These are phyloP conservation scores for Drosophila murphyi DNA, from an alignment of 1,140 invertebrate genomes.

Conservation along the genomic window DNA sequence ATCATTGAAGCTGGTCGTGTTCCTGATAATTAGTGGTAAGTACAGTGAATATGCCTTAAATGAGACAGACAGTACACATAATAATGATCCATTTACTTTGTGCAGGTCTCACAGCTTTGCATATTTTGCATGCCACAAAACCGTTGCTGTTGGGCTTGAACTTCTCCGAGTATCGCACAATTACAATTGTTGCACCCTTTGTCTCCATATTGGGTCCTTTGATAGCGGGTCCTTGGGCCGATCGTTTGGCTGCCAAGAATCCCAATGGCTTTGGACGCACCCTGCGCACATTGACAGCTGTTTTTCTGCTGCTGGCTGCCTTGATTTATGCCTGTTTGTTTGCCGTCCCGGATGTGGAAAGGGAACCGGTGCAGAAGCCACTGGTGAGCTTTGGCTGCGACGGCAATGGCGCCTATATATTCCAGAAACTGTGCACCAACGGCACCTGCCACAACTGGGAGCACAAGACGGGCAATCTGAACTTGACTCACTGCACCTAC, in stretches of 20 bases:
- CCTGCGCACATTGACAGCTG: constrained; percentile 88
- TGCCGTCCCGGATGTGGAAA: constrained; percentile 87
- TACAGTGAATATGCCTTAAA: constrained; percentile 1
- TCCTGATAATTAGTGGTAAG: constrained; percentile 80
- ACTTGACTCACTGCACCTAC: constrained; percentile 86
- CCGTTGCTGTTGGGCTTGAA: constrained; percentile 89
- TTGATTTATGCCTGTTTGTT: constrained; percentile 89
- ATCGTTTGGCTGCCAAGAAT: constrained; percentile 85
- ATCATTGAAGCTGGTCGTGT: constrained; percentile 76
- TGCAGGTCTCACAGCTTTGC: constrained; percentile 90
- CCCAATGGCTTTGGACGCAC: constrained; percentile 70
- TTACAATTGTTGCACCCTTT: constrained; percentile 90
- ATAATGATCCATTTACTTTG: background rate
- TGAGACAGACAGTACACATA: background rate
- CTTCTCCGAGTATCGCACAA: constrained; percentile 88
- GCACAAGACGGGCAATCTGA: constrained; percentile 86
- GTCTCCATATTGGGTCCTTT: constrained; percentile 89
- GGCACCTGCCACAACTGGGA: constrained; percentile 88
- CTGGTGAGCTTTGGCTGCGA: constrained; percentile 89
- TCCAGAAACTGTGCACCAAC: constrained; percentile 89
- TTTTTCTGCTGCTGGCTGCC: constrained; percentile 88
- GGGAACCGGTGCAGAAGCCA: constrained; percentile 86
- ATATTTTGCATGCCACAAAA: constrained; percentile 90
- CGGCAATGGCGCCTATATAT: constrained; percentile 87
- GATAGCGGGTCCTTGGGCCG: constrained; percentile 89